Base-by-base conservation (phyloP, 2,888 invertebrate genomes). In the Emmelina monodactyla region DNA sequence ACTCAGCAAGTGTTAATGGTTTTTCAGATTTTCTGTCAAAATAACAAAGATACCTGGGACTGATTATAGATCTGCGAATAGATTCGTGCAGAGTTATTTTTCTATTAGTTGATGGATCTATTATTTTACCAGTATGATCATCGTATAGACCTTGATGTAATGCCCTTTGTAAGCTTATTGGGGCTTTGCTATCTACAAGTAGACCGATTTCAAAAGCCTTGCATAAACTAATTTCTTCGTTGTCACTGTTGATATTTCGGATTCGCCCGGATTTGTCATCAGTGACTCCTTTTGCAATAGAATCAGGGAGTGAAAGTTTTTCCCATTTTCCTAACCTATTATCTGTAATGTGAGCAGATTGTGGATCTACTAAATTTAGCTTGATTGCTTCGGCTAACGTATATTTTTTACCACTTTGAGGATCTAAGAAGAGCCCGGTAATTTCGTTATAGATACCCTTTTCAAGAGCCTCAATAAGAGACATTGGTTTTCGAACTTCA, bases 121-220 rank as follows among this genome's bases (percentile, higher is more conserved):
- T 83, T 33, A 96, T 85, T 76, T 91, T 92, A 9, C 93, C 92
- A 0, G 87, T 87, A 39, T 80, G 82, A 39, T 91, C 89, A 47
- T 93, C 91, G 55, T 93, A 93, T 0, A 93, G 72, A 2, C 94
- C 93, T 70, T 92, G 89, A 59, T 92, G 92, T 34, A 94, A 84
- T 1, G 92, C 91, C 53, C 92, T 82, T 58, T 94, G 94, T 19
- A 94, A 64, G 10, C 92, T 92, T 14, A 93, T 85, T 0, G 92
- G 88, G 7, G 89, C 89, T 62, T 89, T 88, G 45, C 87, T 88
- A 55, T 94, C 94, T 40, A 91, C 83, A 31, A 94, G 80, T 37
- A 93, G 82, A 13, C 92, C 92, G 39, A 86, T 82, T 60, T 89
- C 87, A 51, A 92, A 88, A 0, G 92, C 92, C 63, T 91, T 88